Evolutionary conservation across 1,140 invertebrate species (phyloP), one percentile per base, ranked within the genome.

Genomic region (Diploscapter pachys): DNA sequence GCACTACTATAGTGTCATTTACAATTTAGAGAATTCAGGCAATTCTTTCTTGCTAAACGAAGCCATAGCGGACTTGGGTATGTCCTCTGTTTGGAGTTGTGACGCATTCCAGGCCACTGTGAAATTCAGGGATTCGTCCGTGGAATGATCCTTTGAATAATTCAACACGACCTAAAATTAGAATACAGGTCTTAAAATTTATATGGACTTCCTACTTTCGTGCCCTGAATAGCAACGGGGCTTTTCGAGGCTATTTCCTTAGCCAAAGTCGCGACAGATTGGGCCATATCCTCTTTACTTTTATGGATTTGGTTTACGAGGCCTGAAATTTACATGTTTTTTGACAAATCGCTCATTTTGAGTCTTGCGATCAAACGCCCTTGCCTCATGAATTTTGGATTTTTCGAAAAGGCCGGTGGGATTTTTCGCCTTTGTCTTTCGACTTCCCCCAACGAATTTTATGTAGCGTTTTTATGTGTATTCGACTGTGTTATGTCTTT

Each of bases 41-140:
- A 51, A 48, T 8, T 67, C 68, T 52, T 85, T 57, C 86, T 93
- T 95, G 3, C 90, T 90, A 49, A 91, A 90, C 67, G 89, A 87
- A 49, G 92, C 91, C 79, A 91, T 90, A 3, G 90, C 90, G 13
- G 93, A 90, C 85, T 92, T 93, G 57, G 90, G 86, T 73, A 96
- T 89, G 87, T 98, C 95, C 88, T 96, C 93, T 85, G 92, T 94
- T 87, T 95, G 94, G 56, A 97, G 85, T 89, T 93, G 91, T 9
- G 89, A 85, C 86, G 92, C 91, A 87, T 97, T 97, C 85, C 91
- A 90, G 3, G 72, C 71, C 73, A 74, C 73, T 51, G 70, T 67
- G 63, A 56, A 88, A 55, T 81, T 78, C 4, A 82, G 78, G 48
- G 85, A 82, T 52, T 88, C 87, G 11, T 81, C 69, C 4, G 87